Percentiles rank a stretch among this genome's conserved stretches.
These are phyloP conservation scores for Corydoras maculifer DNA, from an alignment of 2,113 vertebrate species.

Conservation along the genomic window DNA sequence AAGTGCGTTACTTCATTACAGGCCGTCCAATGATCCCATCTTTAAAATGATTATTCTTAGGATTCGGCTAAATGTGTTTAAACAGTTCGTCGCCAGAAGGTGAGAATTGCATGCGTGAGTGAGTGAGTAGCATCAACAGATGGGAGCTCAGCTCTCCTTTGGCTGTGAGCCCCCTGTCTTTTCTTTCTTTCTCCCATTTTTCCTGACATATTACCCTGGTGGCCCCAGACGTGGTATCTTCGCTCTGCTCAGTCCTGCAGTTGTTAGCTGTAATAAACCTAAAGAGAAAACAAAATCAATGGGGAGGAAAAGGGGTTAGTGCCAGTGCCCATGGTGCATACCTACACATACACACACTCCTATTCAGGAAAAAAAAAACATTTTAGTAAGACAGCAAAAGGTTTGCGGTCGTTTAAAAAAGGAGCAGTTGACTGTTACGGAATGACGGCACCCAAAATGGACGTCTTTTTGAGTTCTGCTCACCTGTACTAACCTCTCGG, in stretches of 20 bases:
- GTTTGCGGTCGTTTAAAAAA: conserved; percentile 61
- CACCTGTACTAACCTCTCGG: conserved; percentile 92
- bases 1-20: too few species aligned
- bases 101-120: conserved; percentile 25
- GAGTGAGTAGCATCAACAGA: conserved; percentile 69
- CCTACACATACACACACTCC: conserved; percentile 49
- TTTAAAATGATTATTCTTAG: too few species aligned
- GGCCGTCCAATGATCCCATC: too few species aligned
- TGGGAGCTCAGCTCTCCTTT: conserved; percentile 71
- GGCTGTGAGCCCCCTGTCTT: conserved; percentile 52
- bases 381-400: conserved; percentile 72
- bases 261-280: conserved; percentile 98
- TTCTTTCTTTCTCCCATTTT: conserved; percentile 72
- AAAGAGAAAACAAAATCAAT: conserved; percentile 96
- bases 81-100: neutral
- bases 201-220: conserved; percentile 99
- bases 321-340: conserved; percentile 64
- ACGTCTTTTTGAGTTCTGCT: conserved; percentile 77
- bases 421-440: conserved; percentile 46
- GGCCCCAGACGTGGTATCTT: conserved; percentile 90
- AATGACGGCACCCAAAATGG: conserved; percentile 68
- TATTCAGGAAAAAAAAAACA: conserved; percentile 68
- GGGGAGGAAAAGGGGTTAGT: conserved; percentile 99
- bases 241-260: conserved; percentile 88
- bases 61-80: too few species aligned